Conservation (phyloP, 2,888 invertebrate genomes). For the Leptinotarsa rubiginosa region DNA sequence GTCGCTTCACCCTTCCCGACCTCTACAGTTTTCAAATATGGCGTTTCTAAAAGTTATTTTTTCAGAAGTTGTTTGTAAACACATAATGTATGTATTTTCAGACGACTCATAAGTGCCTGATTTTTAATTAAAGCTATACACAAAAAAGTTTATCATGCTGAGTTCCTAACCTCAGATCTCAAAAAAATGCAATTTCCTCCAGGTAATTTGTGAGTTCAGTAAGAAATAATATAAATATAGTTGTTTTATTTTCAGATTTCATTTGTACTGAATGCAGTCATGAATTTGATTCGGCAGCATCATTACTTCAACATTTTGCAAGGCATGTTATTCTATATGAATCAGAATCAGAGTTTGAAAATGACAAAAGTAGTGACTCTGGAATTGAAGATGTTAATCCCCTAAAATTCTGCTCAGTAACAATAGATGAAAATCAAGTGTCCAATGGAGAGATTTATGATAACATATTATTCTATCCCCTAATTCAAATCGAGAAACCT, state of each 20-base stretch:
- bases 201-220: constrained; percentile 12
- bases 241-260: constrained; percentile 53
- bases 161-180: constrained; percentile 13
- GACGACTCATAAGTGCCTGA: not conserved
- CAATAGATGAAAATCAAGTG: constrained; percentile 51
- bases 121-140: too few species aligned
- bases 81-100: not conserved
- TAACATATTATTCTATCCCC: not conserved
- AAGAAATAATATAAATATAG: not conserved
- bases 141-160: too few species aligned
- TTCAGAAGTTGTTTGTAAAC: not conserved
- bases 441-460: not conserved
- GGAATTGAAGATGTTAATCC: constrained; percentile 55
- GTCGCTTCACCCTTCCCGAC: too few species aligned
- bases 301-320: constrained; percentile 62
- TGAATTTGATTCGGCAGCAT: constrained; percentile 58
- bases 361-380: constrained; percentile 42
- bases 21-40: not conserved
- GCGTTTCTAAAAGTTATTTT: not conserved
- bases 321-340: constrained; percentile 53
- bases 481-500: not conserved
- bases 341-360: constrained; percentile 29
- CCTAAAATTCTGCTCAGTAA: constrained; percentile 58
- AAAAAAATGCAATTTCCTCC: constrained; percentile 28
- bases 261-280: constrained; percentile 58